A percentile compares a stretch with the other conserved stretches of the same genome.
These are phyloP conservation scores for Mus caroli DNA, from an alignment of 2,797 vertebrate species.

Conservation along the genomic window DNA sequence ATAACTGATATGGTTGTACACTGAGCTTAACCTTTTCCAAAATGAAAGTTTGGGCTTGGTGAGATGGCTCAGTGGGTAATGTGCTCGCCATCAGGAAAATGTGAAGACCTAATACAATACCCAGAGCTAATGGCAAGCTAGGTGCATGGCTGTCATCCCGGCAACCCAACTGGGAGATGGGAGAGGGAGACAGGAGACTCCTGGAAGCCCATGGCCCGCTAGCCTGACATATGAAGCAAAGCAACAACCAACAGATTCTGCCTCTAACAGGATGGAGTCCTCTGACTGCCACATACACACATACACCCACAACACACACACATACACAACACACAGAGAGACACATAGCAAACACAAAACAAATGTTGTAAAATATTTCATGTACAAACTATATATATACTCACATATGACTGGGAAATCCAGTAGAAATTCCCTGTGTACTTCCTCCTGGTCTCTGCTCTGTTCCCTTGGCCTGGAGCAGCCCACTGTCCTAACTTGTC, in stretches of 20 bases:
- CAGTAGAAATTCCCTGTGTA: neutral
- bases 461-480: neutral
- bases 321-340: neutral
- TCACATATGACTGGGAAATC: neutral
- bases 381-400: neutral
- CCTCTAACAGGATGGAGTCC: neutral
- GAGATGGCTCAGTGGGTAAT: neutral
- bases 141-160: neutral
- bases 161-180: neutral
- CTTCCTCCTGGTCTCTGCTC: neutral
- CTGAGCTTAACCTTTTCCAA: neutral
- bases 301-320: neutral
- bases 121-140: neutral
- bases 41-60: neutral
- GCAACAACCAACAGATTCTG: neutral
- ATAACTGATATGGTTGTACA: neutral
- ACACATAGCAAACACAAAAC: neutral
- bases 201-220: neutral
- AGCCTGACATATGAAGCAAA: neutral
- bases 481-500: neutral
- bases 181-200: neutral
- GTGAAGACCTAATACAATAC: neutral
- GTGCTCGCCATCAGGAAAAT: neutral
- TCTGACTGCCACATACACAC: neutral
- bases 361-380: neutral